phyloP scores from a whole-genome alignment of 92 coral and sea anemone species.

The Epizoanthus scotinus region DNA sequence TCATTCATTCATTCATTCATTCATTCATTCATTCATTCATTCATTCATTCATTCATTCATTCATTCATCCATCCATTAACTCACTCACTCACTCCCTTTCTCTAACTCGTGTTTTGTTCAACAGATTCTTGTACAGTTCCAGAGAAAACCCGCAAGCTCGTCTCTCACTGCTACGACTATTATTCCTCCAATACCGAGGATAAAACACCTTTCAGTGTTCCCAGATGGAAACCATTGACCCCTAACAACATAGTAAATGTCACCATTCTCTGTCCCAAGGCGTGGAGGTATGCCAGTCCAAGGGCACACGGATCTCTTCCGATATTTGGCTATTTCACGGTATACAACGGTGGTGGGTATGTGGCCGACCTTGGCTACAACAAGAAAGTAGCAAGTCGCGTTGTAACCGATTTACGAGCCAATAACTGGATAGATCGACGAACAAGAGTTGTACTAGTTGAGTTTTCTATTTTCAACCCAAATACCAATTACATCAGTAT shows the following conservation, averaged over 20 bases:
- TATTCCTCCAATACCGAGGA: slow-evolving; percentile 66
- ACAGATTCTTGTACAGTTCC: slow-evolving; percentile 75
- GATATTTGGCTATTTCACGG: slow-evolving; percentile 68
- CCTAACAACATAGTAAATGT: slow-evolving; percentile 39
- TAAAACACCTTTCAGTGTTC: slow-evolving; percentile 50
- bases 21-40: neutral
- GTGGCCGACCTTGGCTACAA: slow-evolving; percentile 78
- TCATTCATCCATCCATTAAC: too few species aligned
- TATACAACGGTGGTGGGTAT: slow-evolving; percentile 83
- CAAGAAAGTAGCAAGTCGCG: slow-evolving; percentile 23
- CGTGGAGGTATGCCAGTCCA: slow-evolving; percentile 74
- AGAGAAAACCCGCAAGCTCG: slow-evolving; percentile 35
- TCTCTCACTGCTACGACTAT: slow-evolving; percentile 57
- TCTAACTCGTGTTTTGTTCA: neutral
- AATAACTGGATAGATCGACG: slow-evolving; percentile 74
- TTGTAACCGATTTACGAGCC: slow-evolving; percentile 47
- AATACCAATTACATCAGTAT: slow-evolving; percentile 74
- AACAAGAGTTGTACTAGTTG: slow-evolving; percentile 74
- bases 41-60: neutral
- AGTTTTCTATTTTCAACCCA: slow-evolving; percentile 70
- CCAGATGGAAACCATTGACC: slow-evolving; percentile 68
- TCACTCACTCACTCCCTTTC: neutral
- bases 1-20: too few species aligned
- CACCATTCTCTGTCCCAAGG: slow-evolving; percentile 71
- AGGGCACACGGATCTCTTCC: slow-evolving; percentile 45